Conservation (phyloP, 2,888 invertebrate genomes). For the Endotricha flammealis region DNA sequence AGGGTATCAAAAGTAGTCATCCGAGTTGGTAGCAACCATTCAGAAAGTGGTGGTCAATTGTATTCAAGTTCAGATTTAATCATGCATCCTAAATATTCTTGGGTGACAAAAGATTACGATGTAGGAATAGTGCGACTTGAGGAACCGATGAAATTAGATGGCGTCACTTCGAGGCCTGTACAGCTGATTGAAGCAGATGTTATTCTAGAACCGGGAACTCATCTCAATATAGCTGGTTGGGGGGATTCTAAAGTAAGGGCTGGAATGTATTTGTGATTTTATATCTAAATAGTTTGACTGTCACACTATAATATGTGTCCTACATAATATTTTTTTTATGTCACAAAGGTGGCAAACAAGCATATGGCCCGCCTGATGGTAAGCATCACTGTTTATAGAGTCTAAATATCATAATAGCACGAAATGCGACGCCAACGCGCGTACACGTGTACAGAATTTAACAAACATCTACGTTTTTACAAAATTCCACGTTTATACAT, state of each 20-base stretch:
- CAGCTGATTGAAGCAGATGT: constrained; percentile 27
- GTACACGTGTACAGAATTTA: too few relatives aligned
- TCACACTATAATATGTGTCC: too few relatives aligned
- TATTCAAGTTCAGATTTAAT: constrained; percentile 35
- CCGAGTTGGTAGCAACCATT: constrained; percentile 55
- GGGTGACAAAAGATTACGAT: constrained; percentile 57
- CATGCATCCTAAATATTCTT: constrained; percentile 57
- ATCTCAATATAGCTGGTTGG: constrained; percentile 54
- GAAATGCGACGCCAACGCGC: too few relatives aligned
- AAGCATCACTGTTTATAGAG: too few relatives aligned
- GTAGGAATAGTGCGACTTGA: constrained; percentile 52
- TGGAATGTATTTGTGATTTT: too few relatives aligned
- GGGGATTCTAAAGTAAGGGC: constrained; percentile 55
- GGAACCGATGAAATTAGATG: constrained; percentile 44
- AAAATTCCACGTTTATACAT: too few relatives aligned
- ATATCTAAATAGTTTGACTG: too few relatives aligned
- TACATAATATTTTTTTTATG: too few relatives aligned
- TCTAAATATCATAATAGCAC: too few relatives aligned
- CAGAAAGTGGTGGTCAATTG: constrained; percentile 50
- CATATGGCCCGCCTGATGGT: too few relatives aligned
- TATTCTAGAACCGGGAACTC: constrained; percentile 31
- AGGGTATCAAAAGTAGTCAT: constrained; percentile 41
- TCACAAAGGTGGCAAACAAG: too few relatives aligned
- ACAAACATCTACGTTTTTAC: too few relatives aligned
- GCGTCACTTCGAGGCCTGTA: constrained; percentile 35